Evolutionary conservation across 1,140 invertebrate species (phyloP).

Genomic region (Nasonia giraulti): DNA sequence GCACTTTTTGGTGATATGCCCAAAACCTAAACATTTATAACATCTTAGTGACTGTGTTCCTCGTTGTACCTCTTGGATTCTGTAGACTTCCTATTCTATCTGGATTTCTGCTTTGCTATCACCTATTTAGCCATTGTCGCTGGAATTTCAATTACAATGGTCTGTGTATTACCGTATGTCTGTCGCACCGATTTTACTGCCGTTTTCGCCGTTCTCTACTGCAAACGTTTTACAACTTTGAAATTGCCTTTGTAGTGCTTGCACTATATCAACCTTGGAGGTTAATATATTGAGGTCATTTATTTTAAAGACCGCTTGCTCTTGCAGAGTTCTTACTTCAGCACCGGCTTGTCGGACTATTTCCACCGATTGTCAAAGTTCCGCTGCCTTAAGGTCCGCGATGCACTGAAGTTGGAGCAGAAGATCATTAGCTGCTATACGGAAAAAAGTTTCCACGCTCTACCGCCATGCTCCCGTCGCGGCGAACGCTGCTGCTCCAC

Average conservation of each 20-base stretch:
- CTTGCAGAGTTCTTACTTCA: too few relatives aligned
- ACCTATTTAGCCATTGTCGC: too few relatives aligned
- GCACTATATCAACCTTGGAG: not conserved
- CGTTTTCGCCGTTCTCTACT: not conserved
- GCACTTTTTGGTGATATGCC: not conserved
- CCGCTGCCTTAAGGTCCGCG: too few relatives aligned
- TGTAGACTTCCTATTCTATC: not conserved
- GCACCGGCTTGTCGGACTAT: too few relatives aligned
- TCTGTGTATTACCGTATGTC: not conserved
- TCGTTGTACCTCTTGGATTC: not conserved
- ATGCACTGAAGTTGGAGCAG: too few relatives aligned
- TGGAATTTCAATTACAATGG: not conserved
- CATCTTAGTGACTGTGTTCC: not conserved
- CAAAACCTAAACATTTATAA: not conserved
- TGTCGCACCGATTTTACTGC: not conserved
- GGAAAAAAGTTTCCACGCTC: too few relatives aligned
- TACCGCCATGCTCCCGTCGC: too few relatives aligned
- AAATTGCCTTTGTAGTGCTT: not conserved
- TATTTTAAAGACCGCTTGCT: too few relatives aligned
- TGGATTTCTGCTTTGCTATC: not conserved
- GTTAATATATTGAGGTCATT: not conserved
- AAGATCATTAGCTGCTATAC: too few relatives aligned
- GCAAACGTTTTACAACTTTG: not conserved
- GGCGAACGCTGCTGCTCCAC: too few relatives aligned
- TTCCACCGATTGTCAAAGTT: too few relatives aligned